Base-by-base conservation (phyloP, 30 jellyfish, hydroid and myxozoan genomes). In the Calvadosia cruxmelitensis region DNA sequence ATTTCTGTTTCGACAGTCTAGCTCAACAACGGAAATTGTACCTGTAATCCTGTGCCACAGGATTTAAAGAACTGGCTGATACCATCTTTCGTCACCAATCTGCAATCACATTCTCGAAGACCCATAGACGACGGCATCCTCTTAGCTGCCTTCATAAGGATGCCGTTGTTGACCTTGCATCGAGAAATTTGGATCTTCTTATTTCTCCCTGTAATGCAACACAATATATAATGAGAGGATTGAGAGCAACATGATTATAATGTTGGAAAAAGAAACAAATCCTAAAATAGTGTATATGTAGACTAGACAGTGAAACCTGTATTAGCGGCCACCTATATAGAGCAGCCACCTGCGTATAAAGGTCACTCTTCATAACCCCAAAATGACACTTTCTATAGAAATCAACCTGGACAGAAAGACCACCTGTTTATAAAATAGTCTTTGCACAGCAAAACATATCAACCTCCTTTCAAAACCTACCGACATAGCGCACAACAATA, bases 61-160 rank as follows among this genome's bases (percentile, higher is more conserved):
- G 52, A 32, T 75, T 75, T 64, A 70, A 88, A 88, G 33, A 88
- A 67, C 31, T 73, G 70, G 34, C 90, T 71, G 3, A 88, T 53
- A 29, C 97, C 94, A 29, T 63, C 71, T 68, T 64, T 87, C 1
- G 94, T 79, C 48, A 86, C 75, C 27, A 12, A 27, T 49, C 76
- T 80, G 26, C 96, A 83, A 67, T 79, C 80, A 66, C 97, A 74
- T 29, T 80, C 90, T 1, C 90, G 49, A 27, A 88, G 33, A 15
- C 90, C 61, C 27, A 80, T 53, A 27, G 87, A 72, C 12, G 76
- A 50, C 3, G 97, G 97, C 29, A 63, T 64, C 28, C 69, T 81
- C 50, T 49, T 52, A 0, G 95, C 93, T 31, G 79, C 75, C 31
- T 57, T 50, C 34, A 31, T 61, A 70, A 88, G 78, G 2, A 67